These are phyloP conservation scores for Latrodectus hesperus DNA, from an alignment of 2,888 invertebrate species.

Conservation along the genomic window DNA sequence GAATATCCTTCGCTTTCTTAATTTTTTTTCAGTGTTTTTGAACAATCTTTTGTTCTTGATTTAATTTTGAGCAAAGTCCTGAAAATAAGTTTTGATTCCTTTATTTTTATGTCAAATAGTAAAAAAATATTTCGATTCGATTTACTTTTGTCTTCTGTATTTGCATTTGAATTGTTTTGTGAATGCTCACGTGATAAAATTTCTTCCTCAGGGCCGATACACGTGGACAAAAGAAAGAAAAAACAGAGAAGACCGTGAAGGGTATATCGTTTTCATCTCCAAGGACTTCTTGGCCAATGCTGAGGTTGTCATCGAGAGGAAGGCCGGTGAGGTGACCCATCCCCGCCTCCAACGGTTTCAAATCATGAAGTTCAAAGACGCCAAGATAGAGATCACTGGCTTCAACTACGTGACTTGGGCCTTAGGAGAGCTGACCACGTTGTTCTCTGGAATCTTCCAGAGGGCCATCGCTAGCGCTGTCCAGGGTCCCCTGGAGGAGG, in stretches of 20 bases:
- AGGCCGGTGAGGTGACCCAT: conserved; percentile 8
- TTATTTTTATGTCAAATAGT: too few relatives aligned
- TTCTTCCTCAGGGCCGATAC: conserved; percentile 50
- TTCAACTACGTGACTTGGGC: conserved; percentile 50
- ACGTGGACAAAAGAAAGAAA: conserved; percentile 28
- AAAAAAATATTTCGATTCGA: too few relatives aligned
- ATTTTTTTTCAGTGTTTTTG: too few relatives aligned
- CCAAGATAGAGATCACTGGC: conserved; percentile 45
- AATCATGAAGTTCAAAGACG: conserved; percentile 50
- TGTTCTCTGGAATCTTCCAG: conserved; percentile 58
- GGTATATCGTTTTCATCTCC: conserved; percentile 54
- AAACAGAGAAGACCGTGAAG: background rate
- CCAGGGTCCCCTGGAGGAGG: conserved; percentile 44
- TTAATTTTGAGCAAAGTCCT: too few relatives aligned
- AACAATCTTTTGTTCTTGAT: too few relatives aligned
- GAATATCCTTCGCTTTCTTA: too few relatives aligned
- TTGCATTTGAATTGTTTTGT: too few relatives aligned
- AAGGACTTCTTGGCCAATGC: conserved; percentile 49
- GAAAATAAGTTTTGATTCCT: too few relatives aligned
- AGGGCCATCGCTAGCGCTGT: conserved; percentile 34
- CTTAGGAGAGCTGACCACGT: conserved; percentile 52
- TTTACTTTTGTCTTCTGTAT: too few relatives aligned
- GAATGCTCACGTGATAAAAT: background rate
- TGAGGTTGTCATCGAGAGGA: conserved; percentile 1
- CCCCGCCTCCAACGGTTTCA: conserved; percentile 32